Conservation (phyloP, 92 coral and sea anemone genomes). For the Phenganax stokvisi region DNA sequence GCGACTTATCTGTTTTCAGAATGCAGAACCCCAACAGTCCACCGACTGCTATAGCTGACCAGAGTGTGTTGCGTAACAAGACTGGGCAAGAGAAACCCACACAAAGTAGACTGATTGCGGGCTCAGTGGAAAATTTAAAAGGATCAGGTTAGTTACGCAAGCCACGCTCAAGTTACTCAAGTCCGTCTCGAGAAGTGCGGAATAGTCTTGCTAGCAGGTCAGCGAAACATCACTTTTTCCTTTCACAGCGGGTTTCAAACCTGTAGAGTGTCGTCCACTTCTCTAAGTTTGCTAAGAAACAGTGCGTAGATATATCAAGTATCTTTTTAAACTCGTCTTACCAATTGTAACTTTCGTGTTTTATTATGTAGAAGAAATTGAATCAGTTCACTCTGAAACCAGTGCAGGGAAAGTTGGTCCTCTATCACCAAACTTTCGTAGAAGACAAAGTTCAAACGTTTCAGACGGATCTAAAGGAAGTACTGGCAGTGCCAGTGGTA, state of each 20-base stretch:
- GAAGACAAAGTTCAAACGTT: constrained; percentile 33
- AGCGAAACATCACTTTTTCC: no score
- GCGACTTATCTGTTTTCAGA: constrained; percentile 6
- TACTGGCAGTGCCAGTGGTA: constrained; percentile 20
- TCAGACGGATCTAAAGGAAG: constrained; percentile 39
- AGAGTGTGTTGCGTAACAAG: constrained; percentile 6
- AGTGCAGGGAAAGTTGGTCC: constrained; percentile 33
- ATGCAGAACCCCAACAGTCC: constrained; percentile 13
- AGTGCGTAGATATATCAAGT: background rate
- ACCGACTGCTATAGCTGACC: constrained; percentile 27
- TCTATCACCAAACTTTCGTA: constrained; percentile 19
- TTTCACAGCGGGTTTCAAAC: no score
- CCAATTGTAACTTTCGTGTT: background rate
- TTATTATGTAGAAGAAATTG: constrained; percentile 31
- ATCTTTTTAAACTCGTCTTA: background rate
- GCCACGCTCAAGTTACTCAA: background rate
- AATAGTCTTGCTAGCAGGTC: no score
- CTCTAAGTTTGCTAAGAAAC: background rate
- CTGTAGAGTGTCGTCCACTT: no score
- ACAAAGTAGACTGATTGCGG: background rate
- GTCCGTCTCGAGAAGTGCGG: background rate
- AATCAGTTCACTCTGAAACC: constrained; percentile 23
- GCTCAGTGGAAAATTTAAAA: constrained; percentile 32
- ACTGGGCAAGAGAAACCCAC: constrained; percentile 14
- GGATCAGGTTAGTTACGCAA: constrained; percentile 12